A percentile compares a stretch with the other conserved stretches of the same genome.
Evolutionary conservation across 1,140 invertebrate genomes (phyloP).

Genomic region (Magallana angulata): DNA sequence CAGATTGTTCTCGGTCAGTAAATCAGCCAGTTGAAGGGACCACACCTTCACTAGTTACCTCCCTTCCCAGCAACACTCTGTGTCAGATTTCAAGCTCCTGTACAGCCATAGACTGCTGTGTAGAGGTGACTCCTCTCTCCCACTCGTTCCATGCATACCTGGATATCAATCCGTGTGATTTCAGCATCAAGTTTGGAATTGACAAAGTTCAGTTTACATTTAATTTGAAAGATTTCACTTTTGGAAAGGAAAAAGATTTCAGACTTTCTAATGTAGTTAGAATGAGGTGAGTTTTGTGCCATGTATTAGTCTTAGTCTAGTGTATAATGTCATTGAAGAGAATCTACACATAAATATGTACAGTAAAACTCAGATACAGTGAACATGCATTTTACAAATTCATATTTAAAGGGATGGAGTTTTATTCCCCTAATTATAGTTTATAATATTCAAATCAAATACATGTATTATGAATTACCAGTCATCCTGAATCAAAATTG

Average conservation of each 20-base stretch:
- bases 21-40: background rate
- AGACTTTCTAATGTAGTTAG: slow-evolving; percentile 29
- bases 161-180: slow-evolving; percentile 29
- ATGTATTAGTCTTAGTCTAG: too few relatives aligned
- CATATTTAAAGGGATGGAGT: too few relatives aligned
- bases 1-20: background rate
- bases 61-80: slow-evolving; percentile 1
- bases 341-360: too few relatives aligned
- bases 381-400: too few relatives aligned
- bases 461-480: too few relatives aligned
- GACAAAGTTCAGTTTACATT: slow-evolving; percentile 38
- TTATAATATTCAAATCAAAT: too few relatives aligned
- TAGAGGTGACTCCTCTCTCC: background rate
- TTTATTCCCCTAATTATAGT: too few relatives aligned
- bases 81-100: slow-evolving; percentile 21
- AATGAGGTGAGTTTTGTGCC: slow-evolving; percentile 25
- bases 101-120: slow-evolving; percentile 38
- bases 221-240: slow-evolving; percentile 38
- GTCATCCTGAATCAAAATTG: too few relatives aligned
- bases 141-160: slow-evolving; percentile 25
- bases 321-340: too few relatives aligned
- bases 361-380: too few relatives aligned
- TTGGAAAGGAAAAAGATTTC: background rate
- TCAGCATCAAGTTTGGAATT: slow-evolving; percentile 25
- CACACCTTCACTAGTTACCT: background rate